These are phyloP conservation scores for Nemopilema nomurai DNA, from an alignment of 30 jellyfish, hydroid and myxozoan species.

Conservation along the genomic window DNA sequence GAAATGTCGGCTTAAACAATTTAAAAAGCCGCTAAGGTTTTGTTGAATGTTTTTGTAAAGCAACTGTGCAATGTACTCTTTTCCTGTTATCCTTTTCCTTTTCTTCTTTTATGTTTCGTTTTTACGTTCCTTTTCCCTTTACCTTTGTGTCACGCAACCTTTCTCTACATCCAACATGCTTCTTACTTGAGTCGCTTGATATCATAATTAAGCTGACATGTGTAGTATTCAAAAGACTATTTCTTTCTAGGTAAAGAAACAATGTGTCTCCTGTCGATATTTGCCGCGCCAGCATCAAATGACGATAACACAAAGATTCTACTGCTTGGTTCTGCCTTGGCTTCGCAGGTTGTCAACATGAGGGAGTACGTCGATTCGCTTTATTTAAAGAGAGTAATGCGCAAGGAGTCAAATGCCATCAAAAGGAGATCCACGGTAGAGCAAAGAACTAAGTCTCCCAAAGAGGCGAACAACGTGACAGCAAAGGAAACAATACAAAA, in stretches of 20 bases:
- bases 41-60: no score
- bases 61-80: no score
- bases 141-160: background rate
- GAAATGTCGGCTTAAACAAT: no score
- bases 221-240: no score
- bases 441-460: background rate
- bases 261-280: conserved; percentile 27
- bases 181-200: background rate
- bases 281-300: conserved; percentile 20
- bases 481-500: background rate
- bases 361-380: conserved; percentile 65
- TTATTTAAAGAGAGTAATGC: conserved; percentile 25
- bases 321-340: conserved; percentile 10
- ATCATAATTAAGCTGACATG: no score
- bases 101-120: no score
- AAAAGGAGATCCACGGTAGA: background rate
- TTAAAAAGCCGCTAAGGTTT: no score
- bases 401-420: background rate
- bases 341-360: conserved; percentile 29
- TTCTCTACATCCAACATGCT: background rate
- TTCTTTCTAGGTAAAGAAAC: conserved; percentile 39
- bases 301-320: background rate
- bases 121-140: no score
- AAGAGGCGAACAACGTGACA: background rate
- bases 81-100: no score